Conservation (phyloP, 2,113 vertebrate genomes). For the Rafetus swinhoei region DNA sequence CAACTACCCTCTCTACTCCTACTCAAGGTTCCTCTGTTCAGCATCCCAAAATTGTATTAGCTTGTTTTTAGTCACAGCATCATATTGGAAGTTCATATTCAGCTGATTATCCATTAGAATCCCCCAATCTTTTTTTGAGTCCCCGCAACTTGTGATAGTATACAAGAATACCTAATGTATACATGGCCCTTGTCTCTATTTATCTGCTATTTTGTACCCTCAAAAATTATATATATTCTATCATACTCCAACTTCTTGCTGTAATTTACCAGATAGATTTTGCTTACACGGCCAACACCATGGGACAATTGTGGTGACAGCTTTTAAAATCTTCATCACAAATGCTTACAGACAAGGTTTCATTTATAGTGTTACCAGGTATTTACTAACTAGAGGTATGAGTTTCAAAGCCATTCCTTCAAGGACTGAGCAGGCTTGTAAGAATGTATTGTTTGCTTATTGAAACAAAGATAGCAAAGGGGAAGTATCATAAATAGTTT, state of each 20-base stretch:
- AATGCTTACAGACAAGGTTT: neutral
- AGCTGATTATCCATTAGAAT: neutral
- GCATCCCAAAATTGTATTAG: neutral
- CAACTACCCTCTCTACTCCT: neutral
- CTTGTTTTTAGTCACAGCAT: neutral
- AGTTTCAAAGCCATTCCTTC: neutral
- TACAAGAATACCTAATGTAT: neutral
- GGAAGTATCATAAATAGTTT: neutral
- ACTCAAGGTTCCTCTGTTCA: neutral
- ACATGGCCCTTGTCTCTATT: neutral
- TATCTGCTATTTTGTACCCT: neutral
- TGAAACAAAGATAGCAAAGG: neutral
- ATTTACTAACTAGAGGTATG: neutral
- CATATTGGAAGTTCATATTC: neutral
- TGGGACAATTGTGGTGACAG: neutral
- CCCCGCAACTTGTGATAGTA: neutral
- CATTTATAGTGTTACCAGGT: neutral
- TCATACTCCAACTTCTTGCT: neutral
- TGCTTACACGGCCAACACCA: neutral
- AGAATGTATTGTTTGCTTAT: neutral
- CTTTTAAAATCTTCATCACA: neutral
- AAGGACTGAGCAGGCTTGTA: neutral
- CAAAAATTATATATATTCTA: neutral
- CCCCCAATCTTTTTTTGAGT: neutral
- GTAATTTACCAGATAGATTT: neutral